Percentiles rank a stretch among this genome's conserved stretches.
Evolutionary conservation across 2,797 vertebrate genomes (phyloP).

Genomic region (Microhierax caerulescens): DNA sequence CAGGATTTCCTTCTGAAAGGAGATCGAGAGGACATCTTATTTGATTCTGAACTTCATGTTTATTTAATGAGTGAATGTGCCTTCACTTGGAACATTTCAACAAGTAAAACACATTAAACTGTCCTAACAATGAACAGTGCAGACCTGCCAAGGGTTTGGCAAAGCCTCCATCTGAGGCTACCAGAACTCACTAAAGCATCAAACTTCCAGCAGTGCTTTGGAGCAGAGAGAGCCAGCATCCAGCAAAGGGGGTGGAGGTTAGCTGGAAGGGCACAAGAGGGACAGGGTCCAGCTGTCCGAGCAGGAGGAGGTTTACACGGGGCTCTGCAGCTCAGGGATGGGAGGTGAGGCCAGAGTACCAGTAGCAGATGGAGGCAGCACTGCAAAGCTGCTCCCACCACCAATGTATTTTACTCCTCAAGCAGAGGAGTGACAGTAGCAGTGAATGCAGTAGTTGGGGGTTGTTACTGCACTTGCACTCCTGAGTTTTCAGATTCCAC

Average conservation of each 20-base stretch:
- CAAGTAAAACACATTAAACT: not conserved
- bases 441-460: fast-evolving
- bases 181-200: not conserved
- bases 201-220: fast-evolving
- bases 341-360: too few relatives aligned
- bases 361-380: not conserved
- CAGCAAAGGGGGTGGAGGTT: not conserved
- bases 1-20: not conserved
- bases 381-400: not conserved
- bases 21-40: not conserved
- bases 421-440: not conserved
- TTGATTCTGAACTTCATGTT: not conserved
- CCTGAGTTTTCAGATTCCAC: not conserved
- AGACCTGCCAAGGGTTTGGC: fast-evolving
- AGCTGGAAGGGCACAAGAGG: not conserved
- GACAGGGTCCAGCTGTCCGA: not conserved
- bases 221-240: too few relatives aligned
- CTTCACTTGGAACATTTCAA: not conserved
- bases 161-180: not conserved
- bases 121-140: fast-evolving
- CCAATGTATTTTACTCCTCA: not conserved
- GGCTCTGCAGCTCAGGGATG: not conserved
- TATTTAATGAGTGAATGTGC: not conserved
- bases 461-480: not conserved
- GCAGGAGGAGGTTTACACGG: not conserved